Percentiles rank a stretch among this genome's conserved stretches.
Conservation (phyloP, 1,140 invertebrate genomes). For the Metaphire vulgaris region DNA sequence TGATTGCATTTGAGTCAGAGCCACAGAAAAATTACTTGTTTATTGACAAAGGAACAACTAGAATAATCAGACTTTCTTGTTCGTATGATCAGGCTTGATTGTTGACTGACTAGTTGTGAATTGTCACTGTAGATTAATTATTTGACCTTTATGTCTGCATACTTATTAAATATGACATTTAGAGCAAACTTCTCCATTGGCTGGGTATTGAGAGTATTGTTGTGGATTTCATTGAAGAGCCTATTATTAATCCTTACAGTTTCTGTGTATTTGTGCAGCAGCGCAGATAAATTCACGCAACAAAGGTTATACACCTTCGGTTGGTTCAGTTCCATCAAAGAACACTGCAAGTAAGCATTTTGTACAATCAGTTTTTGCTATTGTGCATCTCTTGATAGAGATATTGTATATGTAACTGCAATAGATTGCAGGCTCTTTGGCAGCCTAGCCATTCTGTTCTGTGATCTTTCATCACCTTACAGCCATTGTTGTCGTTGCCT, state of each 20-base stretch:
- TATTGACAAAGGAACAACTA: no score
- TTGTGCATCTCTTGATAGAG: not conserved
- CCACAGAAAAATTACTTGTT: no score
- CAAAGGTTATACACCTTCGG: not conserved
- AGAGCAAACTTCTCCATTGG: not conserved
- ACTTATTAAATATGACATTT: no score
- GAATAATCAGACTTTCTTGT: no score
- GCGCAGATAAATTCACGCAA: not conserved
- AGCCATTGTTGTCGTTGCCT: not conserved
- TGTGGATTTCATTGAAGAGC: not conserved
- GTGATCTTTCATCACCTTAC: not conserved
- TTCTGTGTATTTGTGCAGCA: not conserved
- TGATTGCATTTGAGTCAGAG: no score
- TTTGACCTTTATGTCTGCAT: not conserved
- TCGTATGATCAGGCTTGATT: no score
- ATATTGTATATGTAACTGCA: no score
- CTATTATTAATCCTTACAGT: not conserved
- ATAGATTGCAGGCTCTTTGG: not conserved
- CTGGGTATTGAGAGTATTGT: not conserved
- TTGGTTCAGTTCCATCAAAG: not conserved
- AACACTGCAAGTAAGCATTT: not conserved
- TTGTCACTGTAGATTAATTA: no score
- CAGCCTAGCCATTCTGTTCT: not conserved
- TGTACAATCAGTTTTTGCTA: no score
- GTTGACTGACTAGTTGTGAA: no score